These are phyloP conservation scores for Sternarchorhynchus goeldii DNA, from an alignment of 2,797 vertebrate genomes.

Conservation along the genomic window DNA sequence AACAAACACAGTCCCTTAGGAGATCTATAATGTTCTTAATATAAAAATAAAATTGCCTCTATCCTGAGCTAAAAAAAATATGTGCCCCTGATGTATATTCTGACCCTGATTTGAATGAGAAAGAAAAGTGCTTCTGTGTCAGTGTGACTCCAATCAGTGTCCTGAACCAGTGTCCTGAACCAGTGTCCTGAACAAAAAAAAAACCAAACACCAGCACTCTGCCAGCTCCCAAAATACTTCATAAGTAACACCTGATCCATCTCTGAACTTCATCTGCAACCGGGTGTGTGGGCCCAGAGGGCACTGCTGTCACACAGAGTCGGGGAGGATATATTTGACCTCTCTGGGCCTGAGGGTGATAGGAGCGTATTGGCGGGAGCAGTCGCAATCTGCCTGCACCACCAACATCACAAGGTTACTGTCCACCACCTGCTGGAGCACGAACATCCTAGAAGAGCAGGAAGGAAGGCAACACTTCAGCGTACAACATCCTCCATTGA, in stretches of 20 bases:
- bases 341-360: slow-evolving; percentile 83
- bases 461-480: background rate
- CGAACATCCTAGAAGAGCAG: slow-evolving; percentile 79
- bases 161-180: too few species aligned
- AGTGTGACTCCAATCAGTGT: too few species aligned
- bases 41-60: background rate
- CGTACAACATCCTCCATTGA: background rate
- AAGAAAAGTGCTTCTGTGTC: too few species aligned
- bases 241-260: background rate
- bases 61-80: background rate
- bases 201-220: too few species aligned
- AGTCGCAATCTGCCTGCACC: slow-evolving; percentile 86
- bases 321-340: slow-evolving; percentile 95
- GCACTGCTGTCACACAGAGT: background rate
- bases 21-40: background rate
- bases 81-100: too few species aligned
- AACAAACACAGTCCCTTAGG: background rate
- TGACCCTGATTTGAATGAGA: too few species aligned
- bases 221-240: background rate
- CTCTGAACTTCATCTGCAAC: background rate
- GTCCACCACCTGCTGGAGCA: slow-evolving; percentile 84
- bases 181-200: too few species aligned
- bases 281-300: background rate
- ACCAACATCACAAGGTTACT: slow-evolving; percentile 89
- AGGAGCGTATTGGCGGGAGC: slow-evolving; percentile 79